A percentile compares a stretch with the other conserved stretches of the same genome.
Conservation (phyloP, 2,888 invertebrate genomes). For the Frankliniella fusca region DNA sequence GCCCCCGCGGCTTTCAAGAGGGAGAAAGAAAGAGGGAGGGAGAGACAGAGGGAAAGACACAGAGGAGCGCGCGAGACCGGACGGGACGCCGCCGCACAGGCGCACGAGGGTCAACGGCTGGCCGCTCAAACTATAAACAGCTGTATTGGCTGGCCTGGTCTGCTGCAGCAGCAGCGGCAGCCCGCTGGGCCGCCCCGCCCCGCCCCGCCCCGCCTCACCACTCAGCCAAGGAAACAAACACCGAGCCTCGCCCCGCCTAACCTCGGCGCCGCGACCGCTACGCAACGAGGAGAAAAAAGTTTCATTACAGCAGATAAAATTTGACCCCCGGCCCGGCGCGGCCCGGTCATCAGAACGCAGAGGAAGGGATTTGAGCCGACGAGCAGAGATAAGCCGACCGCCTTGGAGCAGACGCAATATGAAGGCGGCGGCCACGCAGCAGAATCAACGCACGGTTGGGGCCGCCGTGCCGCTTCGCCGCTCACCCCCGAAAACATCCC, state of each 20-base stretch:
- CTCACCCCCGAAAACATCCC: background rate
- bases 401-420: too few species aligned
- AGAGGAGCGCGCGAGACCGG: background rate
- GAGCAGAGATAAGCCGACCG: too few species aligned
- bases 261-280: too few species aligned
- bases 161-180: background rate
- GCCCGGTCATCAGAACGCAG: too few species aligned
- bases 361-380: too few species aligned
- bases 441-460: background rate
- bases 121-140: constrained; percentile 20
- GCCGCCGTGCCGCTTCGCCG: background rate
- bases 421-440: background rate
- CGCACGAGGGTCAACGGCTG: constrained; percentile 22
- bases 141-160: background rate
- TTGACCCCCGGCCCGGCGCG: too few species aligned
- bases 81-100: background rate
- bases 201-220: background rate
- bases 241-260: too few species aligned
- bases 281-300: too few species aligned
- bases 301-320: too few species aligned
- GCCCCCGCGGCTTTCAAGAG: background rate
- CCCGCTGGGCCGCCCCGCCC: background rate
- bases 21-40: background rate
- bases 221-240: background rate
- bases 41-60: background rate